Base-by-base conservation (phyloP, 2,888 invertebrate genomes). In the Harpalus rubripes region DNA sequence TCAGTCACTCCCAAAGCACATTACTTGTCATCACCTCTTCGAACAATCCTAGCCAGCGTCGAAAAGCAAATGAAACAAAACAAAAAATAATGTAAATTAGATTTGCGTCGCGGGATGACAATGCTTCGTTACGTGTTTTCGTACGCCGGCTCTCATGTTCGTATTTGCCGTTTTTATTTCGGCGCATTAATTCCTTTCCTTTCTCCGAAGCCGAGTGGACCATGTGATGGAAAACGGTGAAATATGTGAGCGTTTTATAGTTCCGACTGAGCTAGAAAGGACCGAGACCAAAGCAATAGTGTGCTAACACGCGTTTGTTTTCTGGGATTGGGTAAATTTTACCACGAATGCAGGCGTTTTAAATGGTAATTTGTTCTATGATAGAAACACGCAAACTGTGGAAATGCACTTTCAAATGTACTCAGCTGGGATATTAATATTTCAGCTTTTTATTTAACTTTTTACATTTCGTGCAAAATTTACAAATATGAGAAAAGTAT, bases 31-130 rank as follows among this genome's bases (percentile, higher is more conserved):
- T 79, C 78, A 78, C 78, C 79, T 59, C 39, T 79, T 59, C 58
- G 22, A 78, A 52, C 56, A 44, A 58, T 56, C 52, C 12, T 6
- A 39, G 58, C 61, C 18, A 22, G 58, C 56, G 12, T 59, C 22
- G 79, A 15, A 59, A 79, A 79, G 59, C 79, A 79, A 79, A 79
- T 79, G 79, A 79, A 74, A 74, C 74, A 74, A 74, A 74, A 74
- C 52, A 74, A 74, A 74, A 79, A 79, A 79, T 32, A 74, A 79
- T 59, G 61, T 59, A 79, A 79, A 79, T 79, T 79, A 79, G 79
- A 79, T 79, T 58, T 79, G 79, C 59, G 79, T 59, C 79, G 79
- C 58, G 59, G 79, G 79, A 79, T 79, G 59, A 79, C 79, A 79
- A 79, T 79, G 79, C 79, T 79, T 79, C 79, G 79, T 79, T 79